phyloP scores from a whole-genome alignment of 2,888 invertebrate genomes.

The Synergus laeviventris region DNA sequence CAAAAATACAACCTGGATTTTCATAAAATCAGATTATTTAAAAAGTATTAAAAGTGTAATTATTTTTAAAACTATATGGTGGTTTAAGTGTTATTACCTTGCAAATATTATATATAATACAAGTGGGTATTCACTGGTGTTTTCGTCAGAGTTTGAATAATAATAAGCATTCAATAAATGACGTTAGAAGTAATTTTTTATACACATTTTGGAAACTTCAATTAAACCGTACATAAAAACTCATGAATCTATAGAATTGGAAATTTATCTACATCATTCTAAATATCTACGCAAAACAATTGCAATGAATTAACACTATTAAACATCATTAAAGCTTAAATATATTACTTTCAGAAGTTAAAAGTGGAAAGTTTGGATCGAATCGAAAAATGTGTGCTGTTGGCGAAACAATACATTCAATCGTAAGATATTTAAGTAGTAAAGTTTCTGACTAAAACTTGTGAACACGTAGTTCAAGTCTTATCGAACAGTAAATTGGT shows the following conservation, averaged over 20 bases:
- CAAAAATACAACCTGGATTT: background rate
- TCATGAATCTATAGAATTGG: background rate
- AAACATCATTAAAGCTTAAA: background rate
- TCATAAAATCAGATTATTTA: too few species aligned
- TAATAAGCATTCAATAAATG: background rate
- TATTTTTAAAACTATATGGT: background rate
- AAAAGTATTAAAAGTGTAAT: background rate
- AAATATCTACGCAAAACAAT: background rate
- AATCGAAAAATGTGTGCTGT: conserved; percentile 21
- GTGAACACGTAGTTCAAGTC: conserved; percentile 25
- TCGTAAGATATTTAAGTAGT: conserved; percentile 28
- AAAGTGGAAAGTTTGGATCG: conserved; percentile 25
- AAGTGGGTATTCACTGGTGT: too few species aligned
- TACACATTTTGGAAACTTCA: too few species aligned
- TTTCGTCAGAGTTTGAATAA: background rate
- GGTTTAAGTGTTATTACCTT: background rate
- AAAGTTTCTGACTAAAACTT: conserved; percentile 13
- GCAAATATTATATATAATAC: background rate
- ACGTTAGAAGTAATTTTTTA: conserved; percentile 1
- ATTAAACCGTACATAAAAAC: too few species aligned
- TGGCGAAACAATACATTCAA: conserved; percentile 23
- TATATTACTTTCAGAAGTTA: conserved; percentile 6
- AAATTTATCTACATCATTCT: background rate
- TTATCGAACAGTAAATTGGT: conserved; percentile 35
- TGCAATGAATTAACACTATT: background rate